Base-by-base conservation (phyloP, 2,113 vertebrate genomes). In the Callaeas wilsoni region DNA sequence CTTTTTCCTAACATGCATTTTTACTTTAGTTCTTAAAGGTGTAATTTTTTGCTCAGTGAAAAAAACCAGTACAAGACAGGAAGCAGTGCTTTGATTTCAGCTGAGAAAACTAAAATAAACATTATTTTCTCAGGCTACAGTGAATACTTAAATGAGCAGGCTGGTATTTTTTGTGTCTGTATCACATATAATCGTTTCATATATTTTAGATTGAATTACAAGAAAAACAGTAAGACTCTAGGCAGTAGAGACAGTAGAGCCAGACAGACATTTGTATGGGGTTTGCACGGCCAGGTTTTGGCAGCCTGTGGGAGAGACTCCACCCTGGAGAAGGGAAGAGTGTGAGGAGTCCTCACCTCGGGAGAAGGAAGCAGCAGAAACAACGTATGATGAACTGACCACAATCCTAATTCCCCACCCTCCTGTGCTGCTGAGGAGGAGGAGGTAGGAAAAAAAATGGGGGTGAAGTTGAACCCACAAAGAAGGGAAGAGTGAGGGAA, bases 1-100 rank as follows among this genome's bases (percentile, higher is more conserved):
- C 9, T 81, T 90, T 56, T 88, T 65, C 70, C 29, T 69, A 93
- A 46, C 39, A 75, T 10, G 7, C 7, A 37, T 70, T 95, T 89
- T 95, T 55, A 88, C 44, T 85, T 93, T 32, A 73, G 52, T 64
- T 88, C 37, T 87, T 90, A 56, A 79, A 91, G 75, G 81, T 80
- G 53, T 42, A 93, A 90, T 49, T 86, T n/a, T n/a, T 44, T 77
- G 46, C 29, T 83, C 30, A 62, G 8, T 13, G 14, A 6, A 42
- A 52, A 50, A 76, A 57, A 57, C 44, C 62, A 20, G 21, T 23
- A 52, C 22, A 92, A 69, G 35, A 69, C 1, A 59, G 16, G 46
- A 78, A 93, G 22, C 5, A 39, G 32, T 46, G 7, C 32, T 76
- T 47, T 84, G 37, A 77, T 73, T 83, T 92, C 63, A 92, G 56